These are phyloP conservation scores for Apocrypta bakeri DNA, from an alignment of 1,140 invertebrate species.

Conservation along the genomic window DNA sequence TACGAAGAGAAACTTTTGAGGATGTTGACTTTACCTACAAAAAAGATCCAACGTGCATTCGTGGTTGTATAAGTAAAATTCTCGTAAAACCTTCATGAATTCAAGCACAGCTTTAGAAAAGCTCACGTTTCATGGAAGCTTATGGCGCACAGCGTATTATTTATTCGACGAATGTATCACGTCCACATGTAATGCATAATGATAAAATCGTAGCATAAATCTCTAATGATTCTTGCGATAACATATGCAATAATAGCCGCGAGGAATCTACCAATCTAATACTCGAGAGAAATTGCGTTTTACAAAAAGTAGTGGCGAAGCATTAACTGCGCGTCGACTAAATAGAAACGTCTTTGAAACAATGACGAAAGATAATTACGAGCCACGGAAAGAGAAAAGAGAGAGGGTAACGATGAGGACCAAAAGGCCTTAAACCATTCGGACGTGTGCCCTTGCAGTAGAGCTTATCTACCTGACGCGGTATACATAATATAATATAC, in stretches of 20 bases:
- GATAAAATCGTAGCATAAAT: too few relatives aligned
- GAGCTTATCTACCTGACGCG: not conserved
- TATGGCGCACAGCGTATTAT: too few relatives aligned
- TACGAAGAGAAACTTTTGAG: not conserved
- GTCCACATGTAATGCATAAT: too few relatives aligned
- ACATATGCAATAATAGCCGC: too few relatives aligned
- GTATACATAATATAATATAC: not conserved
- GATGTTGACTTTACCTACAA: too few relatives aligned
- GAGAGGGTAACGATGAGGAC: constrained; percentile 35
- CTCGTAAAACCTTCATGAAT: too few relatives aligned
- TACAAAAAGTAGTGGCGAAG: not conserved
- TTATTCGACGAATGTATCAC: too few relatives aligned
- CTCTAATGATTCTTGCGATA: too few relatives aligned
- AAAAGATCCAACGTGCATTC: too few relatives aligned
- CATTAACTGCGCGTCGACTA: not conserved
- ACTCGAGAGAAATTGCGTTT: constrained; percentile 1
- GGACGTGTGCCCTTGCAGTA: not conserved
- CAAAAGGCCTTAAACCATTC: constrained; percentile 37
- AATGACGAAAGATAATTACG: constrained; percentile 53
- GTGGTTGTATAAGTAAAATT: too few relatives aligned
- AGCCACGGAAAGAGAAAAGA: constrained; percentile 36
- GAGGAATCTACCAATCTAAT: not conserved
- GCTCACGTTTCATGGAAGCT: too few relatives aligned
- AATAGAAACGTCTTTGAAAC: constrained; percentile 52
- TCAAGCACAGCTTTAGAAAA: too few relatives aligned